Evolutionary conservation across 2,888 invertebrate species (phyloP), one percentile per base, ranked within the genome.

Genomic region (Agonum fuliginosum): DNA sequence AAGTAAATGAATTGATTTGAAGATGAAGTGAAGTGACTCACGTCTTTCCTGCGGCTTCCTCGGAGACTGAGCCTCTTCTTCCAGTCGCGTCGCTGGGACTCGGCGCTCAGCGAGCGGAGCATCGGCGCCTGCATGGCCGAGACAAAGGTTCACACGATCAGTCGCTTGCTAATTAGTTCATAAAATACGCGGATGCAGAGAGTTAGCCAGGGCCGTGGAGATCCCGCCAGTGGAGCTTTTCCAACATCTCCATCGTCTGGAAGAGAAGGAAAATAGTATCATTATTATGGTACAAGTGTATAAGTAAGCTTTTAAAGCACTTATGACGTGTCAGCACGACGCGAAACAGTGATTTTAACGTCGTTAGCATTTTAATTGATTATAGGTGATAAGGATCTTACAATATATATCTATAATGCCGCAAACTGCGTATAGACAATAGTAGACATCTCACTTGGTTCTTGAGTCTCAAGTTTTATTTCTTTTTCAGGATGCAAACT

Each of bases 11-110:
- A n/a, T n/a, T n/a, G n/a, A n/a, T n/a, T n/a, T n/a, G n/a, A n/a
- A n/a, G n/a, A n/a, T n/a, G n/a, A n/a, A n/a, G n/a, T n/a, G n/a
- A n/a, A n/a, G 43, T 43, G 17, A 86, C 87, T 88, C 83, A 89
- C 91, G 81, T 89, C 89, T 78, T 88, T 90, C 51, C 92, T 90
- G 78, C 92, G 90, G 83, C 92, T 91, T 82, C 92, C 93, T 79
- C 94, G 90, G 69, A 94, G 88, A 80, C 94, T 94, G 80, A 94
- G 89, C 80, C 93, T 88, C 87, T 92, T 91, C 85, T 91, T 92
- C 94, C 94, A 94, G 83, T 93, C 93, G 77, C 92, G 89, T 81
- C 91, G 89, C 81, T 91, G 88, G 78, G 90, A 88, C 82, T 93
- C 93, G 78, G 91, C 91, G 81, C 92, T 93, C 83, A 91, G 89